phyloP scores from a whole-genome alignment of 2,113 vertebrate genomes.

The Silurus meridionalis region DNA sequence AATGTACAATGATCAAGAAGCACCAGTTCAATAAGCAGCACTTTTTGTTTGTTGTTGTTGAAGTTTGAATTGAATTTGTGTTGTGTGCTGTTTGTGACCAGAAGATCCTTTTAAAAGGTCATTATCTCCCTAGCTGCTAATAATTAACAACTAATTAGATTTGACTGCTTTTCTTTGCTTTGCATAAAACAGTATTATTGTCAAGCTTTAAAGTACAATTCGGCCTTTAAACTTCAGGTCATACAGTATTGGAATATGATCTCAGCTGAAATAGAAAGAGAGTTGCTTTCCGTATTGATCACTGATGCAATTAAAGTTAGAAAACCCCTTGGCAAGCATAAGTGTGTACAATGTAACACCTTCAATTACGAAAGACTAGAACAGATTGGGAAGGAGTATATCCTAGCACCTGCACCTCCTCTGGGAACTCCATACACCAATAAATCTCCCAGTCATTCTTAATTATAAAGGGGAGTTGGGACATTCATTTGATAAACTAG shows the following conservation, averaged over 20 bases:
- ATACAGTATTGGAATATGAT: neutral
- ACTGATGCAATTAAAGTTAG: neutral
- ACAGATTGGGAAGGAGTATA: conserved; percentile 9
- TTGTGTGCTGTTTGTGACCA: neutral
- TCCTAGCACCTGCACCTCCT: neutral
- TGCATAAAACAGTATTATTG: neutral
- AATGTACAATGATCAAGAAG: neutral
- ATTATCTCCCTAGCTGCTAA: neutral
- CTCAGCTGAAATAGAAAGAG: too few relatives aligned
- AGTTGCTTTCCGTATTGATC: neutral
- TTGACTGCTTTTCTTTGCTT: neutral
- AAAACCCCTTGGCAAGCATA: neutral
- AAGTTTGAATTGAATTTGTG: neutral
- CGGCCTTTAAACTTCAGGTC: neutral
- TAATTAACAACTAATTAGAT: neutral
- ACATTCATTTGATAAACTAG: conserved; percentile 13
- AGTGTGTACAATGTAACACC: neutral
- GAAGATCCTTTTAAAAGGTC: neutral
- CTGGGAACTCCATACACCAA: neutral
- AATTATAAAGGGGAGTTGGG: conserved; percentile 16
- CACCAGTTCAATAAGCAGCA: neutral
- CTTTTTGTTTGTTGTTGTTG: too few relatives aligned
- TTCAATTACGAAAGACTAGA: neutral
- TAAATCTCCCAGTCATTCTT: conserved; percentile 7
- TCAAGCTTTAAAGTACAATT: neutral